phyloP scores from a whole-genome alignment of 2,888 invertebrate species.

The Pseudolycoriella hygida region DNA sequence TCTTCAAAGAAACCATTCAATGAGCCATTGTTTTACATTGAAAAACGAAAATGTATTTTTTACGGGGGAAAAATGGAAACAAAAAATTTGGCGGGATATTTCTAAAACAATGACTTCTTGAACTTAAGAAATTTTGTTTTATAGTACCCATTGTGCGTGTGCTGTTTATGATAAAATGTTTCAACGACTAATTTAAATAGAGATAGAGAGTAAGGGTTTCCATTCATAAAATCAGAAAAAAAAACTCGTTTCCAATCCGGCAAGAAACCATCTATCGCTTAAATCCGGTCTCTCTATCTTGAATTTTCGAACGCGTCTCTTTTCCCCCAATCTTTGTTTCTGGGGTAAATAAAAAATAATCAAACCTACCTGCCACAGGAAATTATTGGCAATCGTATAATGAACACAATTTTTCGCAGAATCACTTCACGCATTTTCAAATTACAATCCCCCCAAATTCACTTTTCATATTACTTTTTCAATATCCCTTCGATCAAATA shows the following conservation, averaged over 20 bases:
- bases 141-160: conserved; percentile 1
- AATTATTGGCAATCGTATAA: background rate
- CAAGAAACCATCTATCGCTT: background rate
- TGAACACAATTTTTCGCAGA: no score
- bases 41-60: no score
- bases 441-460: no score
- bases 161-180: background rate
- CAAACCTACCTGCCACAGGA: background rate
- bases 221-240: no score
- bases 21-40: no score
- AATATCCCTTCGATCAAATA: no score
- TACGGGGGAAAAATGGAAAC: no score
- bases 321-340: conserved; percentile 5
- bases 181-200: no score
- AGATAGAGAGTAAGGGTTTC: no score
- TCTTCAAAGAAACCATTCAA: background rate
- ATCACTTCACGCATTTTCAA: no score
- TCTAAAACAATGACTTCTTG: background rate
- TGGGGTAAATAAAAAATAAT: background rate
- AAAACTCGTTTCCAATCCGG: no score
- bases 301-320: background rate
- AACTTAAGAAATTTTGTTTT: background rate
- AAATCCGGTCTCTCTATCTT: background rate
- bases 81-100: background rate
- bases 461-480: no score